Base-by-base conservation (phyloP, 2,797 vertebrate species). In the Rhinatrema bivittatum region DNA sequence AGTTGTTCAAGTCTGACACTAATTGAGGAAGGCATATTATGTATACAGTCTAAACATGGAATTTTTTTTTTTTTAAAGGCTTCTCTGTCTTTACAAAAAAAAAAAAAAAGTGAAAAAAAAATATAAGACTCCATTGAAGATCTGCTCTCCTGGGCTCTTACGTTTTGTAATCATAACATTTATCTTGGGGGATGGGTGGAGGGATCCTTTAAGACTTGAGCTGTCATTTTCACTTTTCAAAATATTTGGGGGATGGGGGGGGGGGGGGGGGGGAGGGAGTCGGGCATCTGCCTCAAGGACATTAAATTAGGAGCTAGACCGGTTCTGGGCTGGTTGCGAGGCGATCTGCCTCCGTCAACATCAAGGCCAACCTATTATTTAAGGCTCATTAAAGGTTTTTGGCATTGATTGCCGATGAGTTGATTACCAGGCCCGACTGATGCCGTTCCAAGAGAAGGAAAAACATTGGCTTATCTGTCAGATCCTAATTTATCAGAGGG, bases 131-230 rank as follows among this genome's bases (percentile, higher is more conserved):
- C n/a, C n/a, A n/a, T n/a, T n/a, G n/a, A n/a, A n/a, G n/a, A n/a
- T n/a, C n/a, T n/a, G n/a, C n/a, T n/a, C n/a, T n/a, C n/a, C n/a
- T n/a, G n/a, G 37, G 53, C 61, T 66, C 68, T 64, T 70, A 70
- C 62, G 62, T 44, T 37, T 40, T 50, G 55, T 55, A 53, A 68
- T 51, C 44, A 60, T n/a, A 68, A 72, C 56, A 56, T 69, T 59
- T 52, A 46, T 9, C 55, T 44, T 37, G 59, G 32, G 20, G n/a
- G 15, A 37, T 37, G 18, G 72, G 55, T 53, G 16, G 53, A 59
- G 41, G 62, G 65, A 56, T 1, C 0, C n/a, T 33, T 64, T 70
- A 57, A 58, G 70, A 66, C 46, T 28, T 60, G 40, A 53, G 57
- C 48, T 67, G 24, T 25, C 30, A 48, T 43, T 33, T 60, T 53